Percentiles rank a stretch among this genome's conserved stretches.
Evolutionary conservation across 2,113 vertebrate genomes (phyloP).

Genomic region (Myotis brandtii): DNA sequence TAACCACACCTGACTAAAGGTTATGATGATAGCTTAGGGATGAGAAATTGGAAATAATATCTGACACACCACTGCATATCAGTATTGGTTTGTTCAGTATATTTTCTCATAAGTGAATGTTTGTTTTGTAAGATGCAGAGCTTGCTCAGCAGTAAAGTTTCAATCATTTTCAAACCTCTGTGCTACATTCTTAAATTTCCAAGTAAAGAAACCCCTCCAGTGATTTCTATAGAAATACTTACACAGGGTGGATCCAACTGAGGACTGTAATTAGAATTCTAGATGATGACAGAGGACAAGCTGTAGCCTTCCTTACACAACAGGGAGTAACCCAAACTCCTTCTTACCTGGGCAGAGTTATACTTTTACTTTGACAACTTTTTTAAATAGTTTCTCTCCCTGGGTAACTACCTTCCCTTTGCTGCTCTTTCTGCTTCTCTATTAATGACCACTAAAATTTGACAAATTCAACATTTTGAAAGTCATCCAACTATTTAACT

Average conservation of each 20-base stretch:
- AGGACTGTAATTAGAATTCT: not conserved
- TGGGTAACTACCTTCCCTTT: constrained; percentile 8
- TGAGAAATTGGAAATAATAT: not conserved
- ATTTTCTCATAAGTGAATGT: not conserved
- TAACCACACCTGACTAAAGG: not conserved
- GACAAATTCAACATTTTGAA: constrained; percentile 62
- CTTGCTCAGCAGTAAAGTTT: not conserved
- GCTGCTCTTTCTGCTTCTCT: constrained; percentile 16
- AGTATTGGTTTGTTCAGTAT: not conserved
- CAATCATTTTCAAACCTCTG: constrained; percentile 6
- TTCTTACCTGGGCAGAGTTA: not conserved
- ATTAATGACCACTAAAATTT: constrained; percentile 52
- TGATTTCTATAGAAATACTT: not conserved
- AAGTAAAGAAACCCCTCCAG: not conserved
- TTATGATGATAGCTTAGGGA: not conserved
- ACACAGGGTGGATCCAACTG: not conserved
- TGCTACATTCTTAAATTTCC: constrained; percentile 4
- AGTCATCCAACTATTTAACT: constrained; percentile 58
- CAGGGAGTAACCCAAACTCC: not conserved
- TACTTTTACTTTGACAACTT: not conserved
- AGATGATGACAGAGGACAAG: not conserved
- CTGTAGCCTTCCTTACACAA: not conserved
- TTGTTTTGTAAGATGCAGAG: not conserved
- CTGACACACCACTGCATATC: not conserved
- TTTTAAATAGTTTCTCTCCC: not conserved